These are phyloP conservation scores for Phymatocera aterrima DNA, from an alignment of 2,888 invertebrate genomes.

Conservation along the genomic window DNA sequence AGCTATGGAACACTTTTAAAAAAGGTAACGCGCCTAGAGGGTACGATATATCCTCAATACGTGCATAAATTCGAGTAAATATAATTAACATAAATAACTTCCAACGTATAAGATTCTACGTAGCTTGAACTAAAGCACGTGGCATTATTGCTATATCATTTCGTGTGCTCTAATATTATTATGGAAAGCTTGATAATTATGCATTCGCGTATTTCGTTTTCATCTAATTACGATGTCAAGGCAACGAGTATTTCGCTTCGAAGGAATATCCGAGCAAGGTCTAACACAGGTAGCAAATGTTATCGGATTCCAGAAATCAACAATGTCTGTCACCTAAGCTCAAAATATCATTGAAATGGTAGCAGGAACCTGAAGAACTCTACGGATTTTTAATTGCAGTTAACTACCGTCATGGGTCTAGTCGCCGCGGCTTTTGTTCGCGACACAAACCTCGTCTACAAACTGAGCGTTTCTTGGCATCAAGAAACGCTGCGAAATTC, in stretches of 20 bases:
- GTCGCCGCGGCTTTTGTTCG: conserved; percentile 18
- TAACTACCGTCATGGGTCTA: conserved; percentile 2
- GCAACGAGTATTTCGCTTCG: neutral
- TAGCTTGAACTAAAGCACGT: neutral
- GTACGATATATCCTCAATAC: neutral
- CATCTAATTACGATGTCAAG: neutral
- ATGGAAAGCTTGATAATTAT: neutral
- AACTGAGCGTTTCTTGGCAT: conserved; percentile 1
- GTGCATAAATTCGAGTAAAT: neutral
- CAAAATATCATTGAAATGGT: neutral
- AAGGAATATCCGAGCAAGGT: neutral
- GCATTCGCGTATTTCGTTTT: neutral
- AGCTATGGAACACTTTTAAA: neutral
- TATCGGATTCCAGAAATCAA: neutral
- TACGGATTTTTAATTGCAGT: conserved; percentile 28
- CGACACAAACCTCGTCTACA: conserved; percentile 19
- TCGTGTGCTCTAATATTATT: neutral
- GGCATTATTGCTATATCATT: neutral
- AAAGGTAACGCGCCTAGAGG: neutral
- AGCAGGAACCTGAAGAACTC: neutral
- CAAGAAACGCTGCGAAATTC: neutral
- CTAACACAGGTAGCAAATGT: neutral
- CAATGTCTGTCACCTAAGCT: neutral
- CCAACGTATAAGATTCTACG: neutral
- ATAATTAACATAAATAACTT: neutral